A percentile compares a stretch with the other conserved stretches of the same genome.
phyloP scores from a whole-genome alignment of 2,888 invertebrate species.

The Chalcis sispes region DNA sequence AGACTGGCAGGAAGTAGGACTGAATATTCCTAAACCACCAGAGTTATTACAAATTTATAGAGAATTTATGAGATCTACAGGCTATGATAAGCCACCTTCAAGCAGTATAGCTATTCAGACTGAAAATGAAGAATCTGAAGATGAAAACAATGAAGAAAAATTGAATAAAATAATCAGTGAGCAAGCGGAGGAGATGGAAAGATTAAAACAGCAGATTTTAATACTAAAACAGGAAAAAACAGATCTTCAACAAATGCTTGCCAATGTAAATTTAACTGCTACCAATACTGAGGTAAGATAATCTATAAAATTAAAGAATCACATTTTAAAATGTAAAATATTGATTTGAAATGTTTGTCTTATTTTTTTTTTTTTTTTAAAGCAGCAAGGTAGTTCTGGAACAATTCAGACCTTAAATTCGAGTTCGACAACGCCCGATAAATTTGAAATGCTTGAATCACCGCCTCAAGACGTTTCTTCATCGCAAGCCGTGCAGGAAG shows the following conservation, averaged over 20 bases:
- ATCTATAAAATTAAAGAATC: constrained; percentile 3
- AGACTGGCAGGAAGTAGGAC: constrained; percentile 94
- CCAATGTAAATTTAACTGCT: constrained; percentile 58
- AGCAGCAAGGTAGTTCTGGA: constrained; percentile 63
- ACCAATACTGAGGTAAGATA: constrained; percentile 60
- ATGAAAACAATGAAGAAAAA: constrained; percentile 61
- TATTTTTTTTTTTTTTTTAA: constrained; percentile 31
- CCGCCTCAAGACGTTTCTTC: constrained; percentile 65
- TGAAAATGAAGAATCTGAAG: constrained; percentile 58
- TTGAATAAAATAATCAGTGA: constrained; percentile 63
- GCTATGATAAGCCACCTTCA: constrained; percentile 77
- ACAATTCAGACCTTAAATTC: constrained; percentile 69
- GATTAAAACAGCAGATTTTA: constrained; percentile 78
- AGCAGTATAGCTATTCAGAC: constrained; percentile 73
- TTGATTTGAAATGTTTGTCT: neutral
- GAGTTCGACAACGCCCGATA: constrained; percentile 73
- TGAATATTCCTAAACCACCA: constrained; percentile 89
- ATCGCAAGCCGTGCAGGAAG: constrained; percentile 64
- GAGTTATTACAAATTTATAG: constrained; percentile 84
- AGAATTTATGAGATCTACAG: constrained; percentile 77
- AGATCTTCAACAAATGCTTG: constrained; percentile 77
- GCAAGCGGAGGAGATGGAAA: constrained; percentile 76
- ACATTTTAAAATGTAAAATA: constrained; percentile 1
- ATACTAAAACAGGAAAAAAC: constrained; percentile 79
- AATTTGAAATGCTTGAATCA: constrained; percentile 72